Conservation (phyloP, 92 coral and sea anemone genomes). For the Porites rus region DNA sequence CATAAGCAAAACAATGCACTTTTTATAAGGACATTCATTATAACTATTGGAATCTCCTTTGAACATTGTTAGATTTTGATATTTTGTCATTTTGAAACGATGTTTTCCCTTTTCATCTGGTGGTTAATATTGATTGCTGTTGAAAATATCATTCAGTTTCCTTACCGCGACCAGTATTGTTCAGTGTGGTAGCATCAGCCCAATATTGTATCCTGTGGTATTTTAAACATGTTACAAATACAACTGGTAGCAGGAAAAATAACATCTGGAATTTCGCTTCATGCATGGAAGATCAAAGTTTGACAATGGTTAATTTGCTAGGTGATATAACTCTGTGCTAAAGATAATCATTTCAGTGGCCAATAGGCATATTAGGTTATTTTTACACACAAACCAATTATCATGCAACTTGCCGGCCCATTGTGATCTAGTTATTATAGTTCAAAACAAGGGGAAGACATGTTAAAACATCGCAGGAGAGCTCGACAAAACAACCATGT, state of each 20-base stretch:
- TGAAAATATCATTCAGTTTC: not conserved
- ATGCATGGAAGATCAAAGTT: not conserved
- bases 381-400: not conserved
- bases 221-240: constrained; percentile 13
- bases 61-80: not conserved
- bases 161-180: not conserved
- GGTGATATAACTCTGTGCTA: not conserved
- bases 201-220: not conserved
- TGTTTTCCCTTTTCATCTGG: not conserved
- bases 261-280: not conserved
- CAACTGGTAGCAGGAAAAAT: not conserved
- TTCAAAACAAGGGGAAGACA: not conserved
- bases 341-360: not conserved
- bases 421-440: not conserved
- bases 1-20: not conserved
- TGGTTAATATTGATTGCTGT: not conserved
- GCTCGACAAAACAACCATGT: not conserved
- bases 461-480: constrained; percentile 51
- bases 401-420: not conserved
- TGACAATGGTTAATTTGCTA: not conserved
- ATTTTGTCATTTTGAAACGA: not conserved
- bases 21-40: not conserved
- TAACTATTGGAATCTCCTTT: not conserved
- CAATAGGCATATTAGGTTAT: not conserved
- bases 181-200: not conserved